These are phyloP conservation scores for Accipiter fasciatus DNA, from an alignment of 2,797 vertebrate genomes.

Conservation along the genomic window DNA sequence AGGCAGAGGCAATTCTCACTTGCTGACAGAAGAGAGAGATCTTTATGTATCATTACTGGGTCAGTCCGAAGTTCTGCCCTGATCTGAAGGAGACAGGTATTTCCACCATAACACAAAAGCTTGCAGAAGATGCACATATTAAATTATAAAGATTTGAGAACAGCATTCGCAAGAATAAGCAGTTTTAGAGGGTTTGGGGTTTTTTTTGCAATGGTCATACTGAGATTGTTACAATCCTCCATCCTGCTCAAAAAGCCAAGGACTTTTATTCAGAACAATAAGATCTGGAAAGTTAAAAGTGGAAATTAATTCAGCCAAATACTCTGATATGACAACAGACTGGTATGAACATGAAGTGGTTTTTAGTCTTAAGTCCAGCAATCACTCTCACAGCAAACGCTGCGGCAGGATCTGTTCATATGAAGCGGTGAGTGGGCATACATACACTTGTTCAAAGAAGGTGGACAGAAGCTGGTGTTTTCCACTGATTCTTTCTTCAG, in stretches of 20 bases:
- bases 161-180: background rate
- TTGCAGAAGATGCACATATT: background rate
- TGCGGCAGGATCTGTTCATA: background rate
- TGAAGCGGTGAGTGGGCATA: rapidly evolving
- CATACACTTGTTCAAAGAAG: background rate
- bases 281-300: background rate
- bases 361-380: background rate
- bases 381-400: background rate
- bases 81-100: background rate
- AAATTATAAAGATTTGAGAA: background rate
- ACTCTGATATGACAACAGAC: background rate
- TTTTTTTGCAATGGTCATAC: background rate
- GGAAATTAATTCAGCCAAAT: background rate
- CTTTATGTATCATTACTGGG: background rate
- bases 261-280: constrained; percentile 27
- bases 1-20: background rate
- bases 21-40: background rate
- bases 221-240: background rate
- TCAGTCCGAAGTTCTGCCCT: background rate
- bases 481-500: background rate
- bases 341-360: background rate
- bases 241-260: background rate
- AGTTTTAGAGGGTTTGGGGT: background rate
- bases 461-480: background rate
- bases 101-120: background rate